Base-by-base conservation (phyloP, 1,140 invertebrate species). In the Acromyrmex heyeri region DNA sequence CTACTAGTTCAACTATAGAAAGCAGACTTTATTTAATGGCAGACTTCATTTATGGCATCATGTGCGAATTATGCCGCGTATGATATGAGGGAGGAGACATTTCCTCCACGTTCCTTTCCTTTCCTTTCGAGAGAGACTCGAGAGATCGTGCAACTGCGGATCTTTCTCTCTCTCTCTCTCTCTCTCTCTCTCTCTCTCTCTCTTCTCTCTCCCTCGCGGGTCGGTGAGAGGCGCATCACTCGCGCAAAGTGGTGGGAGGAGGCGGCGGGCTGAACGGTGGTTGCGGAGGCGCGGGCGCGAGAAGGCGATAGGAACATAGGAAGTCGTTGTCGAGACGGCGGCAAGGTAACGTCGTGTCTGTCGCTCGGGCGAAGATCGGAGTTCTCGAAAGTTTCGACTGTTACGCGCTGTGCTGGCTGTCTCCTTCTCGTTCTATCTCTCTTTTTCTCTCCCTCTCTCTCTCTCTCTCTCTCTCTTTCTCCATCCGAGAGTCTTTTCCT, bases 291-390 rank as follows among this genome's bases (percentile, higher is more conserved):
- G 38, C 67, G 69, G 79, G 38, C 34, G 38, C 44, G 55, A 21
- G 24, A 83, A 83, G 79, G 55, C 79, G 79, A 73, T 83, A 61
- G 79, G 79, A 83, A 83, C 69, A 73, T 83, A 61, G 79, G 79
- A 83, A 83, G 79, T 83, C 82, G 70, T n/a, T 85, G 82, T 48
- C 61, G 82, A 85, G 82, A 82, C 79, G 67, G 53, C 79, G 38
- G 69, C 79, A 14, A 55, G 69, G 55, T 61, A 73, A 73, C 55
- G 55, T 82, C 79, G 78, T 16, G 48, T 82, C 79, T 14, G 10
- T 14, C 3, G 48, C 62, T 18, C 12, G 53, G 48, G 12, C 55
- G 12, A 14, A 30, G 38, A 7, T 24, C 18, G 65, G 34, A 73
- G 24, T 16, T 34, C 55, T 50, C 38, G 55, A 73, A 73, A 83